Evolutionary conservation across 2,113 vertebrate species (phyloP), one percentile per base, ranked within the genome.

Genomic region (Sylvia atricapilla): DNA sequence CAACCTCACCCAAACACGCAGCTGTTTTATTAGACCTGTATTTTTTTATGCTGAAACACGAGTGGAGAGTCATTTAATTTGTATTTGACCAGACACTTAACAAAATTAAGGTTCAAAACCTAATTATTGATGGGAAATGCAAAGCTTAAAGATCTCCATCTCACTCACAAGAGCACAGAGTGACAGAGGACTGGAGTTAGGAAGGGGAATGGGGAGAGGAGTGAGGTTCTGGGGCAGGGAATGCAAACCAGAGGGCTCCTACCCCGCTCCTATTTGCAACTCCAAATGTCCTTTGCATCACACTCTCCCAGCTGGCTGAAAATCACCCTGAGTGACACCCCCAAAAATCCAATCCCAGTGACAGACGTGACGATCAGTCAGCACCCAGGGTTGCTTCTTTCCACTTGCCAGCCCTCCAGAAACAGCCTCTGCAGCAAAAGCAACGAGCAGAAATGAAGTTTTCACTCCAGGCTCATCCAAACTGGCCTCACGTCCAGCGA

Each of bases 401-500:
- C 79, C 47, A 3, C 50, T 10, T 28, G 78, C 72, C 79, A 53
- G 13, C 77, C 33, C 89, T 9, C 37, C 81, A 86, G 31, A 41
- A 81, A 55, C 3, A 2, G 30, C 49, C 46, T 25, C 70, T 16
- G 6, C 41, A 73, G 63, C 79, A 74, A n/a, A 41, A 82, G 53
- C 81, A 58, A 39, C 7, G 22, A 87, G 66, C 49, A 94, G 74
- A 64, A 94, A 67, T 13, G 2, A 75, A 94, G 62, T 72, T 94
- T 53, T 87, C 11, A 30, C 63, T 80, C 87, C 13, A 11, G 73
- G 50, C 68, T 67, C 84, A 56, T 52, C 16, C 2, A 27, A 53
- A 24, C 35, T 2, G 16, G n/a, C 68, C 81, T 84, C 31, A 10
- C 5, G 0, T 83, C 15, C 64, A 23, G 55, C 0, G 0, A 37